A percentile compares a stretch with the other conserved stretches of the same genome.
Conservation (phyloP, 2,797 vertebrate genomes). For the Oreochromis mossambicus region DNA sequence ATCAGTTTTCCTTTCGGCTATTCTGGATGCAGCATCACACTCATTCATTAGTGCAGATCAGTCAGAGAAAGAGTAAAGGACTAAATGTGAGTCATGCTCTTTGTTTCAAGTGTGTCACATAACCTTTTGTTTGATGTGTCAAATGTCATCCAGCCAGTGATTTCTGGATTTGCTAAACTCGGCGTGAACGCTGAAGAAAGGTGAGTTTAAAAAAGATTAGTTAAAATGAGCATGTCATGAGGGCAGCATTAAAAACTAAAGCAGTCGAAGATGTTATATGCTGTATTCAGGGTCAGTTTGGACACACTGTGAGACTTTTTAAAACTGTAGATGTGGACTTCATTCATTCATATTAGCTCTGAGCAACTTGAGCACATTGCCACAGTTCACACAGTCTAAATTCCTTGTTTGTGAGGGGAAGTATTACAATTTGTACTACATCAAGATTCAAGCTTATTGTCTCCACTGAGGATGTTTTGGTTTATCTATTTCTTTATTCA, state of each 20-base stretch:
- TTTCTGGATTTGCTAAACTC: not conserved
- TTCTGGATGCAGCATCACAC: slow-evolving; percentile 15
- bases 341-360: not conserved
- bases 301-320: not conserved
- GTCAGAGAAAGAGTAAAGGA: not conserved
- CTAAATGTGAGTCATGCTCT: slow-evolving; percentile 6
- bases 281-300: not conserved
- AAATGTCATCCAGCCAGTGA: not conserved
- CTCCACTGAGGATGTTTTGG: fast-evolving
- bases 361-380: not conserved
- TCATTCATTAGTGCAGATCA: slow-evolving; percentile 12
- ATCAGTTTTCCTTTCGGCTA: slow-evolving; percentile 19
- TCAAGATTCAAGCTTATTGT: not conserved
- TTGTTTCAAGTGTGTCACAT: not conserved
- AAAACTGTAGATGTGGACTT: not conserved
- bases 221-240: not conserved
- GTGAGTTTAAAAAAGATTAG: not conserved
- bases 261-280: not conserved
- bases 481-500: not conserved
- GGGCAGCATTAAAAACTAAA: not conserved
- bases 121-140: not conserved
- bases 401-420: fast-evolving
- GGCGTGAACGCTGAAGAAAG: not conserved
- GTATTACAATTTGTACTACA: fast-evolving
- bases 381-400: not conserved